These are phyloP conservation scores for Phataginus tetradactyla DNA, from an alignment of 2,797 vertebrate species.

Conservation along the genomic window DNA sequence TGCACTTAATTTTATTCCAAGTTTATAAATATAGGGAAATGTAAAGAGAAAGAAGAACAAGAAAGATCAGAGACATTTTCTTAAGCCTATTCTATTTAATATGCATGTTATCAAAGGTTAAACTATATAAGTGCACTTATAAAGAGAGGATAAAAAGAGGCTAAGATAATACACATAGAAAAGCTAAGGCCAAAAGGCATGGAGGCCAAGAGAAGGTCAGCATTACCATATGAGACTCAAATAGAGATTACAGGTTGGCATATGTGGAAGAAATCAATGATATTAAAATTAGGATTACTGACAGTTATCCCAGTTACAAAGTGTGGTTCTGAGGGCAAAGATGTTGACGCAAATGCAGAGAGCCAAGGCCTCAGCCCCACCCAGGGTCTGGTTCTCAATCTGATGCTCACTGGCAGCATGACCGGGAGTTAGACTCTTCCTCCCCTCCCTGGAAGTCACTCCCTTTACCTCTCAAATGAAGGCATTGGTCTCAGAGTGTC, in stretches of 20 bases:
- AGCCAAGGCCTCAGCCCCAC: not conserved
- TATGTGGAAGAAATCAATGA: not conserved
- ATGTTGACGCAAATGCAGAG: not conserved
- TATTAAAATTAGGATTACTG: constrained; percentile 20
- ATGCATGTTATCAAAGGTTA: constrained; percentile 63
- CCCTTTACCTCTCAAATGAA: not conserved
- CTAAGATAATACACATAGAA: not conserved
- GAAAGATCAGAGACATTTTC: constrained; percentile 15
- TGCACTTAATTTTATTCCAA: not conserved
- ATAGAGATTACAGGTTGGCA: constrained; percentile 16
- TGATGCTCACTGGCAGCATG: not conserved
- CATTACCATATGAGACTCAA: constrained; percentile 68
- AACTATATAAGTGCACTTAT: constrained; percentile 42
- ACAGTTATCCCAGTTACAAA: not conserved
- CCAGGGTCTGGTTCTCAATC: not conserved
- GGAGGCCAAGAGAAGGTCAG: constrained; percentile 47
- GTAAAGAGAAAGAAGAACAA: not conserved
- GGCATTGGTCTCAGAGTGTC: not conserved
- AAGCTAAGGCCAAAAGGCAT: constrained; percentile 3
- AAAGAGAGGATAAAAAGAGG: constrained; percentile 61
- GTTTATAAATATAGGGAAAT: not conserved
- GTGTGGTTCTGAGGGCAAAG: not conserved
- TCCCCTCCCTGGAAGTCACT: not conserved
- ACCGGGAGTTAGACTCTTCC: not conserved
- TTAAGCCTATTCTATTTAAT: constrained; percentile 51